Evolutionary conservation across 2,113 vertebrate genomes (phyloP).

Genomic region (Bubo scandiacus): DNA sequence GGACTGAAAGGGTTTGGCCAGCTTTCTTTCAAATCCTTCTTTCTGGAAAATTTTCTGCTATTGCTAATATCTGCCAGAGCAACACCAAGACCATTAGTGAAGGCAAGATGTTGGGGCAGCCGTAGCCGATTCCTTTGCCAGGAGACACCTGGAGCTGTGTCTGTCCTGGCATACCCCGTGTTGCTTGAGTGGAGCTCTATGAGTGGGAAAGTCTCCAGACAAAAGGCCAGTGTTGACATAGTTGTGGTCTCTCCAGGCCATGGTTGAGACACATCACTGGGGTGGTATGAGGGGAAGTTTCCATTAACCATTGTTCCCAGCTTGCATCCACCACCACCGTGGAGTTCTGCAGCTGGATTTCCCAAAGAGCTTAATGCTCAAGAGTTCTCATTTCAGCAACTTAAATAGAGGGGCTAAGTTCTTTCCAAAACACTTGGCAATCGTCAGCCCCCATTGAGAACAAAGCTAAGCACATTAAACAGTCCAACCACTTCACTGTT

Average conservation of each 20-base stretch:
- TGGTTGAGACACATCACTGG: constrained; percentile 21
- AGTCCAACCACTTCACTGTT: neutral
- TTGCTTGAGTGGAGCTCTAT: neutral
- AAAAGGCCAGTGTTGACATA: constrained; percentile 48
- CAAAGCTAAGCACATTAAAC: constrained; percentile 26
- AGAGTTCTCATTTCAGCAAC: constrained; percentile 38
- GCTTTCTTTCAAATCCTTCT: constrained; percentile 1
- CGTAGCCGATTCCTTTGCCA: neutral
- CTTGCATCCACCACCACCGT: neutral
- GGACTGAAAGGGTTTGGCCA: neutral
- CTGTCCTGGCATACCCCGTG: neutral
- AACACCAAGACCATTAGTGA: neutral
- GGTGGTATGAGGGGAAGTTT: constrained; percentile 60
- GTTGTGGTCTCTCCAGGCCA: constrained; percentile 13
- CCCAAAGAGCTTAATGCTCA: constrained; percentile 15
- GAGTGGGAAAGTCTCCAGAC: constrained; percentile 8
- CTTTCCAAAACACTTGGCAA: constrained; percentile 37
- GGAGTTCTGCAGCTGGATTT: constrained; percentile 32
- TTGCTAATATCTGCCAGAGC: neutral
- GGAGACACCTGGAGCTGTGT: neutral
- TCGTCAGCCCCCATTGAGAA: neutral
- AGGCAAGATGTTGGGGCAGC: neutral
- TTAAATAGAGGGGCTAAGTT: constrained; percentile 7
- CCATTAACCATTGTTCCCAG: constrained; percentile 52
- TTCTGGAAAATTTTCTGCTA: neutral